Base-by-base conservation (phyloP, 2,113 vertebrate genomes). In the Pelodiscus sinensis region DNA sequence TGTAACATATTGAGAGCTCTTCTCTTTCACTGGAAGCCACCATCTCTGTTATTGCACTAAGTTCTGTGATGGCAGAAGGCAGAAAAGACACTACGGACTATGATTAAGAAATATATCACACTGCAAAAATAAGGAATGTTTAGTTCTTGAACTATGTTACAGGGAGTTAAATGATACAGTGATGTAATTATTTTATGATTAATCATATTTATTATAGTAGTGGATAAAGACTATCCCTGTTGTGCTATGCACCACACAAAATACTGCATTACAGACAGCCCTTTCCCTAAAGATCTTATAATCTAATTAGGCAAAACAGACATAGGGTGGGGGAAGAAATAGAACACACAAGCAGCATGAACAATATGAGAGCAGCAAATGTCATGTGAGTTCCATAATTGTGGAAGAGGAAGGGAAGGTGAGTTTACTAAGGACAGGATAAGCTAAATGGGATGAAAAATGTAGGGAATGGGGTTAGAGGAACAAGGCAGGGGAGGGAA, bases 71-170 rank as follows among this genome's bases (percentile, higher is more conserved):
- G 22, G 85, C 44, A 4, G 87, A 77, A 31, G 16, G 31, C 65
- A 92, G 27, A 95, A 58, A 31, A 82, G 54, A 82, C n/a, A 78
- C 94, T 77, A 60, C 19, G 57, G 14, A 27, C 58, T 85, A 50
- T 79, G 87, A 25, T 81, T 82, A 79, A 95, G 83, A 94, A 94
- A 94, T 84, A 90, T 35, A n/a, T 92, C 62, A 22, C 86, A 82
- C 2, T 84, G 84, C 87, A 93, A 77, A 68, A 85, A 71, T 52
- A 94, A 82, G 16, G 91, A 95, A 94, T 77, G 1, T 71, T 68
- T 68, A 68, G 62, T 19, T 68, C 62, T 68, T 31, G 62, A 68
- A 31, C 31, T 15, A 68, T 18, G 14, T 68, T 18, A n/a, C 31
- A 68, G 31, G n/a, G 29, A 31, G 14, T 15, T 68, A 68, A 68